phyloP scores from a whole-genome alignment of 1,140 invertebrate species.

The Drosophila pseudoananassae region DNA sequence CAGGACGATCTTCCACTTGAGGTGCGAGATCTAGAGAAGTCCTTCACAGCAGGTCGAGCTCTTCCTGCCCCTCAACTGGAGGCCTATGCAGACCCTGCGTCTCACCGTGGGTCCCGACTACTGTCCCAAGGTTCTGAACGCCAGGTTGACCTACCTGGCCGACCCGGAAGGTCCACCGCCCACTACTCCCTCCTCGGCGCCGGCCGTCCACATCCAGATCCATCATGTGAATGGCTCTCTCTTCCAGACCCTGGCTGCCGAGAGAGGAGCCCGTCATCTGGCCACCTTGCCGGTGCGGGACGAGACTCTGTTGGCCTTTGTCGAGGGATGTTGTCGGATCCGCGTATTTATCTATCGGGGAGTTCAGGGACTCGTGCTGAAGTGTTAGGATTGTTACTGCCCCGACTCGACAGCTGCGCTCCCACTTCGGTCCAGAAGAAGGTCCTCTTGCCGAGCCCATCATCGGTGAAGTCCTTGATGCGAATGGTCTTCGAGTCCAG shows the following conservation, averaged over 20 bases:
- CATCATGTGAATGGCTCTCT: conserved; percentile 63
- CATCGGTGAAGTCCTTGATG: conserved; percentile 91
- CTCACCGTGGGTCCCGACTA: conserved; percentile 40
- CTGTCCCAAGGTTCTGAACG: conserved; percentile 42
- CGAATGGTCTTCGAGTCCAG: conserved; percentile 92
- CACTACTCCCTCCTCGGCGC: conserved; percentile 45
- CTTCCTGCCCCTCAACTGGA: conserved; percentile 13
- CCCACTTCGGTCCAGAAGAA: conserved; percentile 96
- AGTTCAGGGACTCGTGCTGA: conserved; percentile 70
- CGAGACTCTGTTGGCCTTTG: conserved; percentile 73
- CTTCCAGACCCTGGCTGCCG: conserved; percentile 67
- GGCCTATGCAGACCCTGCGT: conserved; percentile 49
- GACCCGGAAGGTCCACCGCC: conserved; percentile 1
- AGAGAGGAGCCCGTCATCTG: conserved; percentile 53
- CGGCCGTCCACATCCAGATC: conserved; percentile 56
- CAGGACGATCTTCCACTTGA: conserved; percentile 15
- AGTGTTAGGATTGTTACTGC: conserved; percentile 85
- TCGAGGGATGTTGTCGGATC: conserved; percentile 64
- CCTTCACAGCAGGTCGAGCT: conserved; percentile 9
- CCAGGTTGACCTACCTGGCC: conserved; percentile 38
- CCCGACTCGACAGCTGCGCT: conserved; percentile 92
- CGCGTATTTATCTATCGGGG: conserved; percentile 72
- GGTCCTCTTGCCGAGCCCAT: conserved; percentile 90
- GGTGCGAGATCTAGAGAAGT: not conserved
- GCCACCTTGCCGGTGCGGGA: conserved; percentile 56